Percentiles rank a stretch among this genome's conserved stretches.
phyloP scores from a whole-genome alignment of 2,888 invertebrate genomes.

The Caenorhabditis doughertyi region DNA sequence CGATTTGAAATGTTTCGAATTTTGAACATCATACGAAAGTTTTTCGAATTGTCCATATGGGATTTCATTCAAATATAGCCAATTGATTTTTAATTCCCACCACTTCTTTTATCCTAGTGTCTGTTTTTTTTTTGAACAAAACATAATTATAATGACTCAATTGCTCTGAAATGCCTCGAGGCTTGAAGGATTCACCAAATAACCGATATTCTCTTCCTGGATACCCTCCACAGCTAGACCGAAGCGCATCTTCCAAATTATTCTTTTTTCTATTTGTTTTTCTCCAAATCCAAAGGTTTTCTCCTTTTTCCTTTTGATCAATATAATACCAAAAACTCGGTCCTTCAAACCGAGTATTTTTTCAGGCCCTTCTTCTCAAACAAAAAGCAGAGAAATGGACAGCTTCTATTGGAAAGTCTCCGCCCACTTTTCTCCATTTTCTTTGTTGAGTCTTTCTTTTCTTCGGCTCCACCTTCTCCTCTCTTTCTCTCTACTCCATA shows the following conservation, averaged over 20 bases:
- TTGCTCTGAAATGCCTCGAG: not conserved
- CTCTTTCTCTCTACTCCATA: conserved; percentile 3
- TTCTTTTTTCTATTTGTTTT: conserved; percentile 12
- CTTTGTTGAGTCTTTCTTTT: conserved; percentile 20
- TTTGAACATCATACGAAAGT: too few species aligned
- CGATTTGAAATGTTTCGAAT: too few species aligned
- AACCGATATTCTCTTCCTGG: not conserved
- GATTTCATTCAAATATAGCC: not conserved
- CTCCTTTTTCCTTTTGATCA: too few species aligned
- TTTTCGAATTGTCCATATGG: too few species aligned
- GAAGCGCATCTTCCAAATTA: conserved; percentile 7
- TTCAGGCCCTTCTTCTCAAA: conserved; percentile 24
- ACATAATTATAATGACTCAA: conserved; percentile 31
- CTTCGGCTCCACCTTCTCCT: conserved; percentile 25
- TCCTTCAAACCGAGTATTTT: not conserved
- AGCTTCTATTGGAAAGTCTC: conserved; percentile 10
- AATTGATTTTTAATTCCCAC: not conserved
- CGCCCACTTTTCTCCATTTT: conserved; percentile 49
- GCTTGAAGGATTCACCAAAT: conserved; percentile 1
- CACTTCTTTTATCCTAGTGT: not conserved
- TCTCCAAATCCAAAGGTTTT: too few species aligned
- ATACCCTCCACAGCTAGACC: not conserved
- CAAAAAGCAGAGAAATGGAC: not conserved
- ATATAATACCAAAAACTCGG: conserved; percentile 2
- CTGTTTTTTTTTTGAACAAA: conserved; percentile 1